Conservation (phyloP, 2,888 invertebrate genomes). For the Nephrotoma appendiculata region DNA sequence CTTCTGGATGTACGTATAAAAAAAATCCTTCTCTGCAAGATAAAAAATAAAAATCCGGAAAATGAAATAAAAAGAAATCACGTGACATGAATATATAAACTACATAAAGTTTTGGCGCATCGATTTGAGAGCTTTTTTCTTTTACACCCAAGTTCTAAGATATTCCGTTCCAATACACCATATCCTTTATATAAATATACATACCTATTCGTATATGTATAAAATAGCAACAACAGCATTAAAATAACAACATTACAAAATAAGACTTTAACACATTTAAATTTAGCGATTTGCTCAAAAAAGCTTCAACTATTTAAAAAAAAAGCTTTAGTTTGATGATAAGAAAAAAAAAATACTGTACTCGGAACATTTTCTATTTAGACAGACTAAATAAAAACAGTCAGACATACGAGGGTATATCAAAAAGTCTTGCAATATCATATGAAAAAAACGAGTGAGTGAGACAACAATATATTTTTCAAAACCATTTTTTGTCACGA, state of each 20-base stretch:
- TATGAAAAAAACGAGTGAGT: too few relatives aligned
- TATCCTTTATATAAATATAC: too few relatives aligned
- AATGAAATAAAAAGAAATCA: neutral
- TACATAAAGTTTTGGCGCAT: neutral
- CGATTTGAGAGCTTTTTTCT: neutral
- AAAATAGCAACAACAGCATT: neutral
- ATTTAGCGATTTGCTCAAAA: neutral
- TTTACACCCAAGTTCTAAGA: neutral
- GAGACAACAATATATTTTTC: too few relatives aligned
- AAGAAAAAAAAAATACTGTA: neutral
- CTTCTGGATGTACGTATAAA: neutral
- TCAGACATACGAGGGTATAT: too few relatives aligned
- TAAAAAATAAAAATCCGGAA: neutral
- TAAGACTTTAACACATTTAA: neutral
- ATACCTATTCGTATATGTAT: neutral
- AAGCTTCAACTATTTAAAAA: neutral
- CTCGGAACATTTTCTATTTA: neutral
- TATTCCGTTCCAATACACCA: neutral
- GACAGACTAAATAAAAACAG: neutral
- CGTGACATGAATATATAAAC: conserved; percentile 3
- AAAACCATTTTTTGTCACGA: too few relatives aligned
- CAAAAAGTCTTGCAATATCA: too few relatives aligned
- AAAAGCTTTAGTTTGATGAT: neutral
- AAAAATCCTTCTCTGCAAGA: neutral
- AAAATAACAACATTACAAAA: neutral